phyloP scores from a whole-genome alignment of 2,113 vertebrate genomes.

The Perognathus longimembris region DNA sequence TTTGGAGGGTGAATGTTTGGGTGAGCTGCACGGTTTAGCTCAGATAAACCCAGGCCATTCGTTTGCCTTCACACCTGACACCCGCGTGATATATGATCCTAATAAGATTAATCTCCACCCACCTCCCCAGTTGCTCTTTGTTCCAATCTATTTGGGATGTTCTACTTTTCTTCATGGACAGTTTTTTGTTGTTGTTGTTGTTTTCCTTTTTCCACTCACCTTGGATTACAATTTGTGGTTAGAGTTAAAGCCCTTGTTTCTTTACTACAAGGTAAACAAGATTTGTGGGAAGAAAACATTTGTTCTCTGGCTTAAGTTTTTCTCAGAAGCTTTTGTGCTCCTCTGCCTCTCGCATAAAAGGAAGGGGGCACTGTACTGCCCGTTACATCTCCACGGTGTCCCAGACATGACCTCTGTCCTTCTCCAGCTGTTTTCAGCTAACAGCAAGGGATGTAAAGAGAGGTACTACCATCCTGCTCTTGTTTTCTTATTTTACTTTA shows the following conservation, averaged over 20 bases:
- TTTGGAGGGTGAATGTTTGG: constrained; percentile 91
- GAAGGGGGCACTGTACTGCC: constrained; percentile 6
- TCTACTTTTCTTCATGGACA: constrained; percentile 79
- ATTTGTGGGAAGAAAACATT: constrained; percentile 82
- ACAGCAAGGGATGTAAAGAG: too few species aligned
- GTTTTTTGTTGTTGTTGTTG: too few species aligned
- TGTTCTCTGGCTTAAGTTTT: constrained; percentile 78
- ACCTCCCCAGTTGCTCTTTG: constrained; percentile 69
- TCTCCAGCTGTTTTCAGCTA: too few species aligned
- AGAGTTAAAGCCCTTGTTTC: constrained; percentile 81
- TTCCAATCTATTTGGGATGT: constrained; percentile 82
- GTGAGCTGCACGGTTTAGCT: constrained; percentile 94
- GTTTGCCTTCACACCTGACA: constrained; percentile 98
- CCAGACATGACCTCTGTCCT: neutral
- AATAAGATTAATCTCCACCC: constrained; percentile 95
- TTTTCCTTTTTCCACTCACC: constrained; percentile 74
- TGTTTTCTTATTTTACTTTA: too few species aligned
- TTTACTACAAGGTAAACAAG: constrained; percentile 78
- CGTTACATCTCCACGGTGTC: too few species aligned
- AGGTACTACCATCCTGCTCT: too few species aligned
- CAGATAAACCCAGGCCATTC: constrained; percentile 98
- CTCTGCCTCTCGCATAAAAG: constrained; percentile 47
- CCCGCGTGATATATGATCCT: constrained; percentile 95
- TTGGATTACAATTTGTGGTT: constrained; percentile 83
- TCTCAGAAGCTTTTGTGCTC: constrained; percentile 45